Percentiles rank a stretch among this genome's conserved stretches.
phyloP scores from a whole-genome alignment of 2,888 invertebrate species.

The Trachelus troglodyta region DNA sequence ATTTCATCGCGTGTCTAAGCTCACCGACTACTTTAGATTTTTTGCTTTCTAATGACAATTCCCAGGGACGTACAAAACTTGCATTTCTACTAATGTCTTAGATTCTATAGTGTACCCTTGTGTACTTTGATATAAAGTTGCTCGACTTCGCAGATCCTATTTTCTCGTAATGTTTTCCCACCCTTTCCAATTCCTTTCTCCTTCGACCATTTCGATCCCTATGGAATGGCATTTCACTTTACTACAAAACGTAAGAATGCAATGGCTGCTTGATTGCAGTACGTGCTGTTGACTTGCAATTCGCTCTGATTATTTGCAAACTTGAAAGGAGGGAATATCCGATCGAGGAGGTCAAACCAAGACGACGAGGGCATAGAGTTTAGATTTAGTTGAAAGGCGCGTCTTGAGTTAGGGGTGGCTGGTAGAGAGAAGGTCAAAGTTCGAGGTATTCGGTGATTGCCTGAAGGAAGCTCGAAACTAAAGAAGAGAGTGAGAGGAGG shows the following conservation, averaged over 20 bases:
- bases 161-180: not conserved
- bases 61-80: constrained; percentile 24
- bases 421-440: not conserved
- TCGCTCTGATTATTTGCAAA: not conserved
- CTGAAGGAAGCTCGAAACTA: not conserved
- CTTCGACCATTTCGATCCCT: not conserved
- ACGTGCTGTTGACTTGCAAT: not conserved
- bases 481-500: not conserved
- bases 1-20: constrained; percentile 31
- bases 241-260: not conserved
- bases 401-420: not conserved
- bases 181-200: not conserved
- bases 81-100: constrained; percentile 1
- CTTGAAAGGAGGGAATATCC: not conserved
- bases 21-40: constrained; percentile 20
- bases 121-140: not conserved
- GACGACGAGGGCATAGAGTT: not conserved
- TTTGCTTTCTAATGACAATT: constrained; percentile 25
- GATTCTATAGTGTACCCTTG: not conserved
- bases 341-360: not conserved
- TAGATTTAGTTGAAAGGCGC: not conserved
- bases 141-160: not conserved
- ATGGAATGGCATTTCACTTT: not conserved
- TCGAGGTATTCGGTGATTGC: not conserved
- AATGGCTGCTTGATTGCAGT: not conserved